phyloP scores from a whole-genome alignment of 2,888 invertebrate genomes.

The Azorinus chamasolen region DNA sequence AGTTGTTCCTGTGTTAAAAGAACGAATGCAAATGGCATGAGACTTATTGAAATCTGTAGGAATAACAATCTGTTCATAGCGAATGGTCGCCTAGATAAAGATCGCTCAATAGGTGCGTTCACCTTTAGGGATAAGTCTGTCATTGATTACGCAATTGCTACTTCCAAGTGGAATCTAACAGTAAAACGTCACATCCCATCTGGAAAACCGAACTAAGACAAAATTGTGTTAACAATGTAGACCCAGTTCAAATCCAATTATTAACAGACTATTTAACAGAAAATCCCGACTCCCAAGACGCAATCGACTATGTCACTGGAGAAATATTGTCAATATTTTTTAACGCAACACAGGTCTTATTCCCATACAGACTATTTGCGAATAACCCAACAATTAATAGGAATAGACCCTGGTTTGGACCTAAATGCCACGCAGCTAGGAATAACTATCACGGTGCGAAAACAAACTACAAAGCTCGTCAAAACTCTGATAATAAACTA shows the following conservation, averaged over 20 bases:
- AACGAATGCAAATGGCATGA: conserved; percentile 19
- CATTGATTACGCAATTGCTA: conserved; percentile 27
- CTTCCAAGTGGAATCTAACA: conserved; percentile 9
- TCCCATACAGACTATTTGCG: neutral
- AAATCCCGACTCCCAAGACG: neutral
- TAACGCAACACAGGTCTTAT: conserved; percentile 1
- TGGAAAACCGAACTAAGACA: neutral
- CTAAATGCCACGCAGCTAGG: conserved; percentile 10
- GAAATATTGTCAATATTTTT: neutral
- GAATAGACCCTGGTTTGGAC: conserved; percentile 26
- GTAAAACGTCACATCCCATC: neutral
- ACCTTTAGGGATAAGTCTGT: conserved; percentile 27
- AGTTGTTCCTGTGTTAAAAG: conserved; percentile 11
- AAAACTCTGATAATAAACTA: neutral
- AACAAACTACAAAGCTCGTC: conserved; percentile 1
- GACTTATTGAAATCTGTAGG: conserved; percentile 19
- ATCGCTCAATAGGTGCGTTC: conserved; percentile 16
- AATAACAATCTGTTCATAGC: conserved; percentile 32
- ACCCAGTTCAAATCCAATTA: neutral
- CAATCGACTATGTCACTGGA: conserved; percentile 2
- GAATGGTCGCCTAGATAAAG: conserved; percentile 18
- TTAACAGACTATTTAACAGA: neutral
- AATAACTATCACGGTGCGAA: conserved; percentile 4
- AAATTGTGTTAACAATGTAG: neutral
- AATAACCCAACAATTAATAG: neutral